Conservation (phyloP, 1,140 invertebrate genomes). For the Camponotus vicinus region DNA sequence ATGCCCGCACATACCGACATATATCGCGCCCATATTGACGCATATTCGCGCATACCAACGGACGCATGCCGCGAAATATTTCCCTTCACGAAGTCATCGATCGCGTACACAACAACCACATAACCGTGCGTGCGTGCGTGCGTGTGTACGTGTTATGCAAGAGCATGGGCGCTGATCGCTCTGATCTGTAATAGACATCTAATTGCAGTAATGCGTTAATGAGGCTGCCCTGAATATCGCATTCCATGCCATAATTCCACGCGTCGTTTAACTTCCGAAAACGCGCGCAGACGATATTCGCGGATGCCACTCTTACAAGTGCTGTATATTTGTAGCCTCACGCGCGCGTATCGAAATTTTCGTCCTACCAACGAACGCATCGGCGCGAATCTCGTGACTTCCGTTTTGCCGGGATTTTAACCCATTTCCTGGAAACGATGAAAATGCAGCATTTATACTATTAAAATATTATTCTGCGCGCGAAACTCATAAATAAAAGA, state of each 20-base stretch:
- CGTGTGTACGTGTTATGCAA: background rate
- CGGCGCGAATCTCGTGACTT: background rate
- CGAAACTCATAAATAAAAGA: background rate
- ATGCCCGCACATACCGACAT: slow-evolving; percentile 31
- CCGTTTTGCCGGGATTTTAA: slow-evolving; percentile 8
- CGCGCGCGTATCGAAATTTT: background rate
- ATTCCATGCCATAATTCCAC: slow-evolving; percentile 68
- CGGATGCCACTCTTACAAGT: slow-evolving; percentile 38
- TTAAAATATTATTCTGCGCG: background rate
- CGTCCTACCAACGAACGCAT: background rate
- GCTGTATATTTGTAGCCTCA: background rate
- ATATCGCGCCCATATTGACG: slow-evolving; percentile 45
- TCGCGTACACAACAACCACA: slow-evolving; percentile 1
- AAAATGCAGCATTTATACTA: background rate
- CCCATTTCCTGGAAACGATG: background rate
- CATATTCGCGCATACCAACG: slow-evolving; percentile 43
- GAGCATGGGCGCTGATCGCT: slow-evolving; percentile 33
- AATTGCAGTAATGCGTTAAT: slow-evolving; percentile 73
- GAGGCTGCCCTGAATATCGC: slow-evolving; percentile 67
- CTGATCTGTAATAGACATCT: slow-evolving; percentile 73
- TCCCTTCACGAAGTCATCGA: slow-evolving; percentile 53
- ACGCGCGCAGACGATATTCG: slow-evolving; percentile 31
- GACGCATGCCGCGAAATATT: slow-evolving; percentile 54
- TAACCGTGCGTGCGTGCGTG: background rate
- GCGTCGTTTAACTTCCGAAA: slow-evolving; percentile 72